Conservation (phyloP, 2,797 vertebrate genomes). For the Petrocephalus sullivani region DNA sequence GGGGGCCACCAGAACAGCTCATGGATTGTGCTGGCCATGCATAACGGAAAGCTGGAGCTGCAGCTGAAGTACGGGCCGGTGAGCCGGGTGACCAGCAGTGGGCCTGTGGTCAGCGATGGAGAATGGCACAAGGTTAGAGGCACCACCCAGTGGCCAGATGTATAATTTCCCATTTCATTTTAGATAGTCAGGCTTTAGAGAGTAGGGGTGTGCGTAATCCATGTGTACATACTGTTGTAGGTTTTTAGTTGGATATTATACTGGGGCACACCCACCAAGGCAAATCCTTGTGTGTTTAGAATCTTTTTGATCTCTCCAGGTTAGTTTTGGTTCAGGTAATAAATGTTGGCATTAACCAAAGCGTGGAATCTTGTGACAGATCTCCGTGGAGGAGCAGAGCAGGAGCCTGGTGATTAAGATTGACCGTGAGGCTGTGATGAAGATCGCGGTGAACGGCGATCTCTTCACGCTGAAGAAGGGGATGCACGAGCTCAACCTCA, state of each 20-base stretch:
- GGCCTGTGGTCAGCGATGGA: conserved; percentile 80
- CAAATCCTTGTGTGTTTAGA: not conserved
- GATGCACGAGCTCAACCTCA: conserved; percentile 89
- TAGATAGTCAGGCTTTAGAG: not conserved
- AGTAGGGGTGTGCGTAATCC: not conserved
- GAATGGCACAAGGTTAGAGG: conserved; percentile 84
- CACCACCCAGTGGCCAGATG: not conserved
- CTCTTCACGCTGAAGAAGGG: conserved; percentile 81
- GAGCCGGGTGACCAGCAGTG: conserved; percentile 85
- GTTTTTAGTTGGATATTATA: not conserved
- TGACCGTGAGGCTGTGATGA: conserved; percentile 93
- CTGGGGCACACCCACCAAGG: not conserved
- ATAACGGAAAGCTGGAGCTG: conserved; percentile 83
- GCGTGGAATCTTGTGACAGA: conserved; percentile 53
- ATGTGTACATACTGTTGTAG: not conserved
- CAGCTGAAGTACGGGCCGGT: conserved; percentile 80
- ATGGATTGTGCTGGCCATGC: conserved; percentile 86
- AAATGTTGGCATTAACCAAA: not conserved
- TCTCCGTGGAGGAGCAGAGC: conserved; percentile 89
- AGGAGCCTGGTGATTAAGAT: conserved; percentile 87
- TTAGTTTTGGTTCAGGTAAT: not conserved
- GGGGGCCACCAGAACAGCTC: conserved; percentile 83
- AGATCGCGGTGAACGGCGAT: conserved; percentile 85
- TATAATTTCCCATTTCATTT: not conserved
- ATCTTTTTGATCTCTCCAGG: not conserved